Base-by-base conservation (phyloP, 30 jellyfish, hydroid and myxozoan species). In the Aurelia aurita region DNA sequence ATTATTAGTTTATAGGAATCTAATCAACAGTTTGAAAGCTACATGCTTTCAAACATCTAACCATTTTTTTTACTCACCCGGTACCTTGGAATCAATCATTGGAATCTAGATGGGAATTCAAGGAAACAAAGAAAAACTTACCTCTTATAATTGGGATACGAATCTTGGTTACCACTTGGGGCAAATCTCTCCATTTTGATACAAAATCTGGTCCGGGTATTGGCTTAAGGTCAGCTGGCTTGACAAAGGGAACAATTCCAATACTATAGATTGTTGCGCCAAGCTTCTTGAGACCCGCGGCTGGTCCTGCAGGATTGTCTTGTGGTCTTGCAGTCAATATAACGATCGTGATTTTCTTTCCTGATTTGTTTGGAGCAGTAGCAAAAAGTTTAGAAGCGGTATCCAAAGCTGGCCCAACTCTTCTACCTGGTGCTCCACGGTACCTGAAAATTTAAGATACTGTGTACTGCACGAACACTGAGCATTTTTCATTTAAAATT, bases 351-450 rank as follows among this genome's bases (percentile, higher is more conserved):
- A 87, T 39, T 34, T 87, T 87, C 44, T 74, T 85, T 31, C 80
- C 87, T 54, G 90, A 61, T 39, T 75, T 77, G 57, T 31, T 58
- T 4, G 96, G 90, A 26, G 90, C 89, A 9, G 79, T 87, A 1
- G 82, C 77, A 45, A 87, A 76, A 10, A 87, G 67, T 47, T 64
- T 60, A 12, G 77, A 1, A 12, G 90, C 96, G 0, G 75, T 43
- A 23, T 23, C 59, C 23, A 87, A 6, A n/a, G 96, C 96, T 4
- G 76, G 87, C n/a, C 90, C 90, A 66, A 87, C 69, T 26, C 72
- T 55, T 25, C 78, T 26, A 22, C 96, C 96, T 14, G 86, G 74
- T 11, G 66, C 53, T 47, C 88, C 95, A 3, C 82, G 59, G 21
- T 76, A 77, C 58, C 88, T 77, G 58, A 8, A 3, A 34, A 35